Conservation (phyloP, 2,888 invertebrate genomes). For the Rhingia rostrata region DNA sequence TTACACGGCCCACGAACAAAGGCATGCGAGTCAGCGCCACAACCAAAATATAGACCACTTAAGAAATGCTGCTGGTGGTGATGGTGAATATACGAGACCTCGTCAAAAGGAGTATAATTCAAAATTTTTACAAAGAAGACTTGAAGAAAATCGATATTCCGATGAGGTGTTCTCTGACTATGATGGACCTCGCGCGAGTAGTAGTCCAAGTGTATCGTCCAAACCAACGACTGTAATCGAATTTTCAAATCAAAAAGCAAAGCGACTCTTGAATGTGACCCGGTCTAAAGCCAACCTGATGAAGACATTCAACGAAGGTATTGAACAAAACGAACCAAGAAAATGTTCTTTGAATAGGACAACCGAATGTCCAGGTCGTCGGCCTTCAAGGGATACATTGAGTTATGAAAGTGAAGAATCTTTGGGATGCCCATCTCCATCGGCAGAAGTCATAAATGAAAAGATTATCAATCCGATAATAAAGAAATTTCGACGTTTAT, state of each 20-base stretch:
- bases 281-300: slow-evolving; percentile 45
- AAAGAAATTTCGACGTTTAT: slow-evolving; percentile 78
- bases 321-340: background rate
- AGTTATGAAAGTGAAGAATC: slow-evolving; percentile 10
- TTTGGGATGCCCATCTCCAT: slow-evolving; percentile 8
- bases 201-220: too few relatives aligned
- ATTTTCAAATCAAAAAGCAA: slow-evolving; percentile 1
- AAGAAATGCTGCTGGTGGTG: too few relatives aligned
- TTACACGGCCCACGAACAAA: too few relatives aligned
- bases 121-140: too few relatives aligned
- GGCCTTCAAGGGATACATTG: background rate
- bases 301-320: slow-evolving; percentile 36
- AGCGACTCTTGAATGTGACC: slow-evolving; percentile 9
- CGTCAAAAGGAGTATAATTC: too few relatives aligned
- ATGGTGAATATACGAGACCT: too few relatives aligned
- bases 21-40: too few relatives aligned
- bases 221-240: slow-evolving; percentile 20
- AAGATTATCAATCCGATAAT: slow-evolving; percentile 79
- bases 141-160: too few relatives aligned
- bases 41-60: too few relatives aligned
- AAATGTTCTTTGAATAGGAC: background rate
- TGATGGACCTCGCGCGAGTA: too few relatives aligned
- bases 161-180: too few relatives aligned
- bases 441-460: slow-evolving; percentile 76
- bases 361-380: background rate